Conservation (phyloP, 1,140 invertebrate genomes). For the Cherax destructor region DNA sequence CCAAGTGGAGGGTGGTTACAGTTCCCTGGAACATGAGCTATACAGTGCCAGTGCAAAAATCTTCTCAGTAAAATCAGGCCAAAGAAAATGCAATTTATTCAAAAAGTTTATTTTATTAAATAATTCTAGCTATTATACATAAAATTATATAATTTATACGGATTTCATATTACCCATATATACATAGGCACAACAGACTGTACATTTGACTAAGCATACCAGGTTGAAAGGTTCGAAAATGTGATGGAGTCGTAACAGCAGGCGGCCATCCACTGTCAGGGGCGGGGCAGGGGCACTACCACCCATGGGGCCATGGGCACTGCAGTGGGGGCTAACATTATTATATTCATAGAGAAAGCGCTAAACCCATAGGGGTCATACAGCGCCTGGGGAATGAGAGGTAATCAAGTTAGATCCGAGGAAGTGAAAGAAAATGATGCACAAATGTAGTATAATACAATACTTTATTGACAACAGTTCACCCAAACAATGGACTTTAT, state of each 20-base stretch:
- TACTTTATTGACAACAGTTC: no score
- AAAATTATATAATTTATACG: conserved; percentile 69
- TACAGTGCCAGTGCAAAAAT: no score
- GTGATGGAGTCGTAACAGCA: conserved; percentile 64
- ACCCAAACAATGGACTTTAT: no score
- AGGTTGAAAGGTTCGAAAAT: conserved; percentile 66
- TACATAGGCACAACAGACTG: conserved; percentile 69
- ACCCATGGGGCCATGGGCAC: conserved; percentile 25
- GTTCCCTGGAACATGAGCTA: no score
- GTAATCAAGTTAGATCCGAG: no score
- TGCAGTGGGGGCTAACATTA: conserved; percentile 7
- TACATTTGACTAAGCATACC: conserved; percentile 65
- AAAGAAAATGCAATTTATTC: conserved; percentile 44
- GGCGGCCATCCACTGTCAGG: conserved; percentile 37
- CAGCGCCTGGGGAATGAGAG: no score
- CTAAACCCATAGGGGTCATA: no score
- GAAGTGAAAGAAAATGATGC: no score
- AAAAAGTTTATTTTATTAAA: conserved; percentile 68
- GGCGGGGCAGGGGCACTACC: neutral
- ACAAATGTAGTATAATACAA: no score
- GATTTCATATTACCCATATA: conserved; percentile 69
- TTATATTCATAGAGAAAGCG: no score
- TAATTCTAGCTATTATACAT: conserved; percentile 69
- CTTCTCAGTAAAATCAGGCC: no score
- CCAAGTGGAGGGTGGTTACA: no score